Evolutionary conservation across 2,888 invertebrate genomes (phyloP), one percentile per base, ranked within the genome.

Genomic region (Nesidiocoris tenuis): DNA sequence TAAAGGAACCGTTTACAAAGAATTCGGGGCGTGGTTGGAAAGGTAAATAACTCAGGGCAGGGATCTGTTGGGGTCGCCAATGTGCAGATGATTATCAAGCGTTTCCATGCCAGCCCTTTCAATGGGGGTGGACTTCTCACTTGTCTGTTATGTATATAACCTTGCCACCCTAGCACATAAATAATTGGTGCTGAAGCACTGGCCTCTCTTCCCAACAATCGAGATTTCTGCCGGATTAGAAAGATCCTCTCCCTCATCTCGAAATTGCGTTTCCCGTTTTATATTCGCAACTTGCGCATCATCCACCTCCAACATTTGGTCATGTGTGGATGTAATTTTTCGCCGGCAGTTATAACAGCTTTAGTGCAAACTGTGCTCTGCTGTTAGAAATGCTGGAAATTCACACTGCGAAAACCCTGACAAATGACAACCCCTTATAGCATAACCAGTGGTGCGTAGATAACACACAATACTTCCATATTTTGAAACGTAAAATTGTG

Each of bases 11-110:
- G 25, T 65, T 23, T 12, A 24, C 65, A 5, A 17, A 17, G 65
- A 17, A 24, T 1, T n/a, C 12, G 65, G n/a, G 65, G 25, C 18
- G 67, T n/a, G 0, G 67, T 56, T 22, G 23, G 56, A 22, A 55
- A 7, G 21, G 59, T 39, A 39, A 39, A 39, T 39, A 39, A 39
- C 39, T 39, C 39, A 39, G 39, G 12, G 39, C 3, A 3, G 39
- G 3, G 39, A 12, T 39, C 39, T 39, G 12, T 12, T 3, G 39
- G 39, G 12, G 3, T 39, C 39, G 39, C 39, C 39, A 39, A 3
- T 39, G 65, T 65, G 65, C 25, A 65, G 65, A 65, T 65, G 39
- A 39, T 39, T 65, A 65, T 65, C 65, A 65, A 39, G 19, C 25
- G 65, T 65, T 65, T 64, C 54, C 65, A 65, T 65, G 39, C 65